Conservation (phyloP, 2,797 vertebrate genomes). For the Cheirogaleus major region DNA sequence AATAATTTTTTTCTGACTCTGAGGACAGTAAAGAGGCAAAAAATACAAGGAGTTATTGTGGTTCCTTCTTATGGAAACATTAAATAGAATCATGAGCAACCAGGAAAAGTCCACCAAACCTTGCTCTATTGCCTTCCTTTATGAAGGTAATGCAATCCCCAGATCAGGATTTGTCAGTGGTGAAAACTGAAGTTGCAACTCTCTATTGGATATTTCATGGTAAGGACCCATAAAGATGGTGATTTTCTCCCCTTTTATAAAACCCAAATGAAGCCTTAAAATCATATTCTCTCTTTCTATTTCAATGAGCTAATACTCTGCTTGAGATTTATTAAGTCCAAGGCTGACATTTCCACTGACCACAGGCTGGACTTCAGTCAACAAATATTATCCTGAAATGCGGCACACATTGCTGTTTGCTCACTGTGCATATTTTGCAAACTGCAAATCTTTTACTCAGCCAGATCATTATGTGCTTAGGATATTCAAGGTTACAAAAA, state of each 20-base stretch:
- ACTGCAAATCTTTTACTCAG: conserved; percentile 2
- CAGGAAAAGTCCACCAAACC: background rate
- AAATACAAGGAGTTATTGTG: background rate
- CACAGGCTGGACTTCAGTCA: background rate
- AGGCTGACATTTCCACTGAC: background rate
- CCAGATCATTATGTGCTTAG: background rate
- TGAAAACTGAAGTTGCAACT: background rate
- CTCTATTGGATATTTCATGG: background rate
- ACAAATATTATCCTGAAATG: background rate
- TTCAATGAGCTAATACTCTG: background rate
- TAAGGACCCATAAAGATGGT: background rate
- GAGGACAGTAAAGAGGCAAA: background rate
- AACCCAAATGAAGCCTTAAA: conserved; percentile 23
- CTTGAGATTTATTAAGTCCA: background rate
- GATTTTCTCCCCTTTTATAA: conserved; percentile 18
- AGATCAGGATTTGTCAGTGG: background rate
- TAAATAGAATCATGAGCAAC: background rate
- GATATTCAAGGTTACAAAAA: conserved; percentile 19
- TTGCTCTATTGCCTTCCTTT: background rate
- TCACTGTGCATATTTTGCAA: background rate
- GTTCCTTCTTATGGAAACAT: background rate
- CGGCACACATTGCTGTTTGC: background rate
- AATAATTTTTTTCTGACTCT: background rate
- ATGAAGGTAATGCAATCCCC: background rate
- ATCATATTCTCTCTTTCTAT: background rate